A percentile compares a stretch with the other conserved stretches of the same genome.
phyloP scores from a whole-genome alignment of 2,797 vertebrate genomes.

The Potorous gilbertii region DNA sequence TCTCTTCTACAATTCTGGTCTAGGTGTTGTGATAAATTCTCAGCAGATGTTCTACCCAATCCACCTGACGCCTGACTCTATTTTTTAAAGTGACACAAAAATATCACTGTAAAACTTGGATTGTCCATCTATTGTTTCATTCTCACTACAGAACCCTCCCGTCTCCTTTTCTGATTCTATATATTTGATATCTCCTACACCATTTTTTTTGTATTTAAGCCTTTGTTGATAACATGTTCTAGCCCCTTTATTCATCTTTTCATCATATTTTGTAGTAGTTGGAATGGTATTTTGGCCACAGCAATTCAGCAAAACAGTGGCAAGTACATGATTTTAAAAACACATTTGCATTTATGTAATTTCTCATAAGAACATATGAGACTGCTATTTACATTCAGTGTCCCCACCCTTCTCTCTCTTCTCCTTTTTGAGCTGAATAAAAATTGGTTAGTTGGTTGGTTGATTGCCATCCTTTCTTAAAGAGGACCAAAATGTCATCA shows the following conservation, averaged over 20 bases:
- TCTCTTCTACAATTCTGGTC: neutral
- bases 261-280: neutral
- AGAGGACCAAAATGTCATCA: no score
- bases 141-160: neutral
- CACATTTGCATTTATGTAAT: neutral
- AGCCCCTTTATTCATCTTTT: neutral
- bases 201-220: neutral
- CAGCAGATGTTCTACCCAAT: neutral
- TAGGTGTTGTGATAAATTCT: neutral
- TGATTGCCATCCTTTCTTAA: no score
- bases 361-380: neutral
- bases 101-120: neutral
- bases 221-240: no score
- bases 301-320: neutral
- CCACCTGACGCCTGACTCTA: neutral
- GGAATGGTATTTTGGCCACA: neutral
- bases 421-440: neutral
- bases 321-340: neutral
- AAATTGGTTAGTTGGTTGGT: neutral
- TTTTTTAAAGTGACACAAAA: neutral
- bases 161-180: neutral
- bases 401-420: neutral
- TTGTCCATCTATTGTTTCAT: neutral
- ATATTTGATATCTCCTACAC: neutral
- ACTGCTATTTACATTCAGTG: neutral